Conservation (phyloP, 1,140 invertebrate species). For the Drosophila asahinai region DNA sequence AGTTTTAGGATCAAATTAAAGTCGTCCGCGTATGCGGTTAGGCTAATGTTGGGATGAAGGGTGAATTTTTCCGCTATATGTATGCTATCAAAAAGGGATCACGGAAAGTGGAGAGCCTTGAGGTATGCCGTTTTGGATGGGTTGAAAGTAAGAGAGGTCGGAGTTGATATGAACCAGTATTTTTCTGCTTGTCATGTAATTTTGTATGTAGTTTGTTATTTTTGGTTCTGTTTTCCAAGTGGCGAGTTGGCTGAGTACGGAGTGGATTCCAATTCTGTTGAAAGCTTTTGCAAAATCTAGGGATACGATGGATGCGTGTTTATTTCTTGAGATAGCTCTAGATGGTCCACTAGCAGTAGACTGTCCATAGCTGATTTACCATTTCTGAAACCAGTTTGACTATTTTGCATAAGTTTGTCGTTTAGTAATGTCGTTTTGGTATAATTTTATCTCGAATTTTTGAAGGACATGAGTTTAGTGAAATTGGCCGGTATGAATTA, state of each 20-base stretch:
- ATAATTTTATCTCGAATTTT: slow-evolving; percentile 41
- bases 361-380: too few relatives aligned
- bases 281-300: slow-evolving; percentile 1
- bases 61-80: slow-evolving; percentile 7
- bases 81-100: slow-evolving; percentile 16
- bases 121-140: slow-evolving; percentile 1
- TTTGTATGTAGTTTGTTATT: slow-evolving; percentile 5
- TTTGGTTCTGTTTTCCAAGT: slow-evolving; percentile 3
- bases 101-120: slow-evolving; percentile 11
- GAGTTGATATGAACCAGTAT: slow-evolving; percentile 17
- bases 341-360: too few relatives aligned
- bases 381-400: too few relatives aligned
- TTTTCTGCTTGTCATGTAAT: slow-evolving; percentile 23
- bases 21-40: too few relatives aligned
- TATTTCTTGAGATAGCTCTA: not conserved
- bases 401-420: too few relatives aligned
- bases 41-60: slow-evolving; percentile 7
- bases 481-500: too few relatives aligned
- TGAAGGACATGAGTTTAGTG: not conserved
- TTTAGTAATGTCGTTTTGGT: slow-evolving; percentile 4
- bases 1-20: too few relatives aligned
- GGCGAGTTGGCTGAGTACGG: not conserved
- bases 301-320: slow-evolving; percentile 2
- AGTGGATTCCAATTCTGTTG: slow-evolving; percentile 1
- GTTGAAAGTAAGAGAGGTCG: slow-evolving; percentile 4